A percentile compares a stretch with the other conserved stretches of the same genome.
Conservation (phyloP, 1,140 invertebrate genomes). For the Campoletis sonorensis region DNA sequence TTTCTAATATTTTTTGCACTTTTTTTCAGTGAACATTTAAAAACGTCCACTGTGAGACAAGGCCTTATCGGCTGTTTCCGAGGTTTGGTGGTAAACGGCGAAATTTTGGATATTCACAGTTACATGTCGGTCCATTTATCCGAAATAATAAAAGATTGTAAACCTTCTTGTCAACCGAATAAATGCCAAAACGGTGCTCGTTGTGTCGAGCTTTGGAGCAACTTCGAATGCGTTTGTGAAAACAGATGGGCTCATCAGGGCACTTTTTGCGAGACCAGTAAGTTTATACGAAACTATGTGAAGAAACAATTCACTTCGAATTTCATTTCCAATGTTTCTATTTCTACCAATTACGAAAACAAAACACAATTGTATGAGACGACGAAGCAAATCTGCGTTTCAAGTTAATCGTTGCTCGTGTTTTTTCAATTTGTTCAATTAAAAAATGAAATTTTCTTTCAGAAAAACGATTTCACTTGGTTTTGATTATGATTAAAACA, state of each 20-base stretch:
- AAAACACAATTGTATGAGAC: too few relatives aligned
- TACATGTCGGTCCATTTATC: constrained; percentile 95
- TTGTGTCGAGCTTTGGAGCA: constrained; percentile 95
- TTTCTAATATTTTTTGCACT: constrained; percentile 16
- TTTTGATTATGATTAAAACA: too few relatives aligned
- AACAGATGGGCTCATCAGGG: constrained; percentile 95
- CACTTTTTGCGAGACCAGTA: constrained; percentile 92
- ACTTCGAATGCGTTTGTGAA: constrained; percentile 92
- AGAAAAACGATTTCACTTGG: too few relatives aligned
- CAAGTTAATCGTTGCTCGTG: too few relatives aligned
- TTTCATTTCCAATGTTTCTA: too few relatives aligned
- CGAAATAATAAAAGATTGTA: constrained; percentile 94
- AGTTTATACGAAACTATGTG: constrained; percentile 66
- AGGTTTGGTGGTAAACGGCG: constrained; percentile 93
- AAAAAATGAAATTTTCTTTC: background rate
- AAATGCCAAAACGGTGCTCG: constrained; percentile 93
- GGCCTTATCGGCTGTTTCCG: constrained; percentile 95
- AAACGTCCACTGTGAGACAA: constrained; percentile 88
- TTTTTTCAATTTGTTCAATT: background rate
- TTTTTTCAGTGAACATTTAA: constrained; percentile 84
- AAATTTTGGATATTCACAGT: constrained; percentile 92
- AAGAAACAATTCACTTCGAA: too few relatives aligned
- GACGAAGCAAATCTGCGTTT: too few relatives aligned
- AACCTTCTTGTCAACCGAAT: constrained; percentile 94
- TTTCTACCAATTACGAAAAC: too few relatives aligned